A percentile compares a stretch with the other conserved stretches of the same genome.
These are phyloP conservation scores for Parasteatoda lunata DNA, from an alignment of 2,888 invertebrate species.

Conservation along the genomic window DNA sequence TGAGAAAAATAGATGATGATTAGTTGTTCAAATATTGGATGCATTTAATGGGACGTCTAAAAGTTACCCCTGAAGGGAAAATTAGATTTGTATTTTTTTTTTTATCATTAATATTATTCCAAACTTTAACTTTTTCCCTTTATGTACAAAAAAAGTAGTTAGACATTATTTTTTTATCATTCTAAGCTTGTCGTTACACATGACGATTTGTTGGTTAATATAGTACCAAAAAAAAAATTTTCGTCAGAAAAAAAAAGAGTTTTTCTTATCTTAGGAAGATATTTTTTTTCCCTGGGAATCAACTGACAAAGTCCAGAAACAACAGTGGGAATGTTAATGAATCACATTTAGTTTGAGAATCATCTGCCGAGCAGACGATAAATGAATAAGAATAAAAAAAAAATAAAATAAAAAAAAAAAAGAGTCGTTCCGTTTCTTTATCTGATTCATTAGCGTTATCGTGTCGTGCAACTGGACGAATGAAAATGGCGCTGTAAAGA, in stretches of 20 bases:
- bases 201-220: conserved; percentile 33
- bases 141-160: no score
- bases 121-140: no score
- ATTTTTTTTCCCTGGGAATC: conserved; percentile 15
- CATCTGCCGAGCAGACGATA: conserved; percentile 5
- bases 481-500: conserved; percentile 35
- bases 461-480: conserved; percentile 7
- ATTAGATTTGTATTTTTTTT: no score
- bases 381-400: background rate
- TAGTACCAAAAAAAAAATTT: conserved; percentile 1
- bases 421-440: conserved; percentile 26
- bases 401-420: conserved; percentile 21
- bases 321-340: conserved; percentile 42
- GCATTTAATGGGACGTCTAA: no score
- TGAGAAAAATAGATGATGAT: no score
- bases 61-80: no score
- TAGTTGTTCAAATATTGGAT: no score
- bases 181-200: background rate
- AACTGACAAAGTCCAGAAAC: conserved; percentile 19
- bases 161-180: no score
- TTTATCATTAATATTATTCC: no score
- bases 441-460: conserved; percentile 56
- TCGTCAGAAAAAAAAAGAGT: background rate
- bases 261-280: background rate
- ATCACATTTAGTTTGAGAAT: conserved; percentile 42